Evolutionary conservation across 2,113 vertebrate species (phyloP).

Genomic region (Neotragus pygmaeus): DNA sequence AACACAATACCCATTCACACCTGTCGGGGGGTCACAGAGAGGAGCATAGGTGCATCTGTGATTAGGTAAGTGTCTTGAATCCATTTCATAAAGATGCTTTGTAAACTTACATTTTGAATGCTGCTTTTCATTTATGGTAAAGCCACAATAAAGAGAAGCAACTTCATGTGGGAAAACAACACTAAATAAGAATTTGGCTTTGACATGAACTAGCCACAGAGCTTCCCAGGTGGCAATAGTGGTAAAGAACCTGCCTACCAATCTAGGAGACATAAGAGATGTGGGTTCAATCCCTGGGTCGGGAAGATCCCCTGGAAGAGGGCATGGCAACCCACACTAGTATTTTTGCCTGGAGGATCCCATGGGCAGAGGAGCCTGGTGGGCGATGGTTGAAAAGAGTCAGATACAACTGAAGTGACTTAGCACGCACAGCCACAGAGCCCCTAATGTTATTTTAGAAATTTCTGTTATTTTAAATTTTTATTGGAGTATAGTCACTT

Average conservation of each 20-base stretch:
- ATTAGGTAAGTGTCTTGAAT: background rate
- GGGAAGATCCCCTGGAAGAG: background rate
- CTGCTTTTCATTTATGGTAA: background rate
- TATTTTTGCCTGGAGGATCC: background rate
- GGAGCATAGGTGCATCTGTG: background rate
- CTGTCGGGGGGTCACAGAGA: background rate
- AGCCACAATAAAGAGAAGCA: background rate
- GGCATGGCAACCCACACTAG: background rate
- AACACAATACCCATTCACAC: background rate
- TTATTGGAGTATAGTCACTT: background rate
- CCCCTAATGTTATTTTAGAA: background rate
- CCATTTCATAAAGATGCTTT: background rate
- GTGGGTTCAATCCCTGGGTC: background rate
- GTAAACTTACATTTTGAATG: background rate
- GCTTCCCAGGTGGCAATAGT: background rate
- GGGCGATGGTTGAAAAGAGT: rapidly evolving
- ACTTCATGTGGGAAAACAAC: background rate
- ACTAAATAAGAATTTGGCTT: background rate
- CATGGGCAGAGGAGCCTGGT: background rate
- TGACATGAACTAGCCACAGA: background rate
- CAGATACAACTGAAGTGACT: background rate
- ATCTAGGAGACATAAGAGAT: background rate
- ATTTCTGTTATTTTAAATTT: background rate
- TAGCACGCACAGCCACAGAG: rapidly evolving
- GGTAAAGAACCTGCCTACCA: background rate